phyloP scores from a whole-genome alignment of 2,113 vertebrate genomes.

The Laterallus jamaicensis region DNA sequence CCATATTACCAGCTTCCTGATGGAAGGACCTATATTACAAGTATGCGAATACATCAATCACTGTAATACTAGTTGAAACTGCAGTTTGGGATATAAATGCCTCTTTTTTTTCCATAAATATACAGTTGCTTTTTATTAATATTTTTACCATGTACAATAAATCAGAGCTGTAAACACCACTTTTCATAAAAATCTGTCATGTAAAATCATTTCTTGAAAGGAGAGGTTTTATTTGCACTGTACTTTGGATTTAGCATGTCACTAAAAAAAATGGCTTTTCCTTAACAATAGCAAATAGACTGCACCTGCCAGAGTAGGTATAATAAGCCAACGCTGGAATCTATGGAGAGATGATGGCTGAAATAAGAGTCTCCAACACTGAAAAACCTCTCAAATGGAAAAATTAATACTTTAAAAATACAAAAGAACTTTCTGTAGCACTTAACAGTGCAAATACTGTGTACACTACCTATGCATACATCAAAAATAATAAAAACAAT shows the following conservation, averaged over 20 bases:
- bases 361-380: not conserved
- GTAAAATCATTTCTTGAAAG: not conserved
- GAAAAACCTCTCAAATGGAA: not conserved
- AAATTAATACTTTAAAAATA: not conserved
- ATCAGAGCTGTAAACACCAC: not conserved
- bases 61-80: not conserved
- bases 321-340: not conserved
- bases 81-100: not conserved
- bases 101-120: not conserved
- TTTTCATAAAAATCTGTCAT: constrained; percentile 19
- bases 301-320: not conserved
- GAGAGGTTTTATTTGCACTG: constrained; percentile 3
- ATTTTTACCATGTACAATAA: not conserved
- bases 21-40: not conserved
- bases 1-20: not conserved
- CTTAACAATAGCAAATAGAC: not conserved
- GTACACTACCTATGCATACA: not conserved
- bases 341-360: not conserved
- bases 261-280: constrained; percentile 16
- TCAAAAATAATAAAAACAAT: not conserved
- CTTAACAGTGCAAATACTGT: not conserved
- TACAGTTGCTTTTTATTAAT: not conserved
- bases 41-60: not conserved
- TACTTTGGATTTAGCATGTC: not conserved
- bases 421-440: not conserved